These are phyloP conservation scores for Teleogryllus oceanicus DNA, from an alignment of 2,888 invertebrate species.

Conservation along the genomic window DNA sequence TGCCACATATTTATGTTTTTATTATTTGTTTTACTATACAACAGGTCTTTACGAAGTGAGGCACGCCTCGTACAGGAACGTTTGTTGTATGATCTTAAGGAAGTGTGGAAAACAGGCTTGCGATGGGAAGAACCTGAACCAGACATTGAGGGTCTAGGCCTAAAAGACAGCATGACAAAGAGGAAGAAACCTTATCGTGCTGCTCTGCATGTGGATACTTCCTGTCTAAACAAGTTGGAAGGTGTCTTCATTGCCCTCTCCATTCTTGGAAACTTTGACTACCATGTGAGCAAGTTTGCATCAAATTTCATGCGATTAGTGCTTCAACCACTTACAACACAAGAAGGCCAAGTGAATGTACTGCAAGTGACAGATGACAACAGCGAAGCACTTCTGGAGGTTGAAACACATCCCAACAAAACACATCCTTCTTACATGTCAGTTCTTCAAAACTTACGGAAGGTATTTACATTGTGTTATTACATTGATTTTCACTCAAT, in stretches of 20 bases:
- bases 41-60: slow-evolving; percentile 51
- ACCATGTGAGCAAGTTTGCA: slow-evolving; percentile 56
- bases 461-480: background rate
- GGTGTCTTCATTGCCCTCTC: slow-evolving; percentile 49
- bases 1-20: too few relatives aligned
- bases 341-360: slow-evolving; percentile 49
- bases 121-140: slow-evolving; percentile 46
- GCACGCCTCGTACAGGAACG: slow-evolving; percentile 50
- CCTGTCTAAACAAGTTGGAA: slow-evolving; percentile 43
- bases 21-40: slow-evolving; percentile 37
- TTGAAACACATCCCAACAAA: slow-evolving; percentile 37
- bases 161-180: background rate
- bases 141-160: slow-evolving; percentile 45
- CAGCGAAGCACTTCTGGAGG: slow-evolving; percentile 40
- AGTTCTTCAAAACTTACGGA: slow-evolving; percentile 57
- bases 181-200: slow-evolving; percentile 45
- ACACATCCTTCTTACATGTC: slow-evolving; percentile 50
- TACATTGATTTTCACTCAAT: background rate
- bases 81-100: slow-evolving; percentile 51
- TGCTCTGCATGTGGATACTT: slow-evolving; percentile 48
- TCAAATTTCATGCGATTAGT: slow-evolving; percentile 57
- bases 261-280: slow-evolving; percentile 48
- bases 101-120: slow-evolving; percentile 54
- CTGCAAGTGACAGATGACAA: slow-evolving; percentile 31
- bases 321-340: slow-evolving; percentile 57